Conservation (phyloP, 2,797 vertebrate species). For the Melanotaenia boesemani region DNA sequence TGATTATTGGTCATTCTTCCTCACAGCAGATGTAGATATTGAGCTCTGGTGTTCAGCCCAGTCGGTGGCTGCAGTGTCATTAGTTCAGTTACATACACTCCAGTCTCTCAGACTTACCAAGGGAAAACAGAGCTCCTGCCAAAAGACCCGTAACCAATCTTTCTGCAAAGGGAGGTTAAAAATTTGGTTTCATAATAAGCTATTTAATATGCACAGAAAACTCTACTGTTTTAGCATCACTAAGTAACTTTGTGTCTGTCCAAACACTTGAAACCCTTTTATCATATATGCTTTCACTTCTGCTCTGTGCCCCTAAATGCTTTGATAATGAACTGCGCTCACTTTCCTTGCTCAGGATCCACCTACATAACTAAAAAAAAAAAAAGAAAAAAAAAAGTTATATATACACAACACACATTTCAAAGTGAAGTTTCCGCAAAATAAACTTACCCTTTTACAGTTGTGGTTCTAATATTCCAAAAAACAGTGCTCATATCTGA, state of each 20-base stretch:
- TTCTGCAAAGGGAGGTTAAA: constrained; percentile 74
- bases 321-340: constrained; percentile 40
- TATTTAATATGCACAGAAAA: constrained; percentile 54
- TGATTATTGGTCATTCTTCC: background rate
- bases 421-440: constrained; percentile 30
- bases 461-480: constrained; percentile 12
- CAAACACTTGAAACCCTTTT: constrained; percentile 54
- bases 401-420: background rate
- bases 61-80: constrained; percentile 50
- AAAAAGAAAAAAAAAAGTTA: constrained; percentile 7
- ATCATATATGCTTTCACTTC: constrained; percentile 44
- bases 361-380: constrained; percentile 30
- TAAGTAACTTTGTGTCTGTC: constrained; percentile 33
- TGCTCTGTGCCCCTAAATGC: constrained; percentile 42
- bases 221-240: constrained; percentile 32
- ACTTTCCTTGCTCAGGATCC: constrained; percentile 34
- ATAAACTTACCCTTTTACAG: constrained; percentile 33
- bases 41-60: constrained; percentile 41
- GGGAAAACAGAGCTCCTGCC: constrained; percentile 60
- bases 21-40: constrained; percentile 29
- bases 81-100: constrained; percentile 60
- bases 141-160: constrained; percentile 64
- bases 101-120: constrained; percentile 65
- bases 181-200: constrained; percentile 57
- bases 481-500: constrained; percentile 7